Evolutionary conservation across 2,797 vertebrate species (phyloP), one percentile per base, ranked within the genome.

Genomic region (Eospalax fontanierii): DNA sequence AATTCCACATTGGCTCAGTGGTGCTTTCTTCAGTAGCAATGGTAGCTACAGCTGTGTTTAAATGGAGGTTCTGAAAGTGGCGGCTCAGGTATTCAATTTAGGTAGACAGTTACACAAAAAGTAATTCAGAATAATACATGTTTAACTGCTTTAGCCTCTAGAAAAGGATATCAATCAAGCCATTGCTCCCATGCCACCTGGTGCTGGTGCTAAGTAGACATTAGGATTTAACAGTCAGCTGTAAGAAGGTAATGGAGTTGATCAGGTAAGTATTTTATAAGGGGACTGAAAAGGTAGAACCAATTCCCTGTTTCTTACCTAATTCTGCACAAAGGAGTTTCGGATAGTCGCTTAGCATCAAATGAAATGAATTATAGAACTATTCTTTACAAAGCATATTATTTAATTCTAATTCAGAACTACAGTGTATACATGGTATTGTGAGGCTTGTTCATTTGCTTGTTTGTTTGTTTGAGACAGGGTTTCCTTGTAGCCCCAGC

Each of bases 401-500:
- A 57, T 87, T 89, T 66, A 94, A 57, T n/a, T 96, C n/a, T 78
- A 38, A 93, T 63, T 94, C 26, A 83, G 75, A 96, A 96, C 63
- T 91, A 26, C 11, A 46, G 4, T n/a, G 6, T 28, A 43, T 0
- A 22, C 66, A 14, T 9, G 87, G 11, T 12, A 4, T 4, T 30
- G 50, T 10, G 50, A 12, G 50, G 50, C 2, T 54, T 54, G 50
- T 54, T 54, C 14, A 10, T 54, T 54, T 54, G 14, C 12, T 54
- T 54, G 8, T 54, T 50, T 54, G 50, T 54, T 54, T 54, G 50
- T 54, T 54, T 54, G 50, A 54, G 50, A 54, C 50, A 54, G 50
- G 50, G 8, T 54, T 12, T 54, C 50, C 14, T 12, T 54, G 50
- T 54, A 54, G 50, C 50, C 7, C 50, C 50, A 54, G 14, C 50